These are phyloP conservation scores for Scolopax bukidnonensis DNA, from an alignment of 2,797 vertebrate species.

Conservation along the genomic window DNA sequence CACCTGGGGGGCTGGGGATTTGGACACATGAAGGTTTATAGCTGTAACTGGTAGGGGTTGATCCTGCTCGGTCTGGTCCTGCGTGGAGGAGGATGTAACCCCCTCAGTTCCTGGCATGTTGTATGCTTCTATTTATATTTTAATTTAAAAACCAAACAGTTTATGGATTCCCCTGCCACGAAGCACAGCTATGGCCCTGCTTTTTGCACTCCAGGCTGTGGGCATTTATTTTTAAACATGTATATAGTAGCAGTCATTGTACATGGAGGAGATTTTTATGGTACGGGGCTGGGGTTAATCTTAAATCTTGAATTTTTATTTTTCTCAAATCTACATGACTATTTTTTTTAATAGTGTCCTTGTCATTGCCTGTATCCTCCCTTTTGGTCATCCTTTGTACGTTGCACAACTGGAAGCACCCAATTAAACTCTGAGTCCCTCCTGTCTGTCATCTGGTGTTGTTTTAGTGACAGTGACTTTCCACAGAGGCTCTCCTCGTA, in stretches of 20 bases:
- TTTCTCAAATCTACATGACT: conserved; percentile 47
- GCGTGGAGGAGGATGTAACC: background rate
- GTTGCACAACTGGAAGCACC: conserved; percentile 54
- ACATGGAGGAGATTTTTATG: conserved; percentile 58
- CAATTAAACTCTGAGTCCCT: conserved; percentile 49
- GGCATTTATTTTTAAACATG: conserved; percentile 56
- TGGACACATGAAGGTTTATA: background rate
- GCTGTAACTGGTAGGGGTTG: background rate
- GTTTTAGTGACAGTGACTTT: background rate
- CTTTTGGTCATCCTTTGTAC: conserved; percentile 40
- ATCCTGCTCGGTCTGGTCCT: background rate
- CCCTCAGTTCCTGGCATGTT: background rate
- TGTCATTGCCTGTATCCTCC: background rate
- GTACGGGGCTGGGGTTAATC: conserved; percentile 50
- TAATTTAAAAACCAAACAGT: conserved; percentile 48
- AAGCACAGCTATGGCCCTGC: background rate
- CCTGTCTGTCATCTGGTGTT: background rate
- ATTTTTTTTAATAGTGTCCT: conserved; percentile 29
- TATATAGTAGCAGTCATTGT: conserved; percentile 54
- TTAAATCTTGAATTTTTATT: conserved; percentile 53
- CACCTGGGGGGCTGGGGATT: background rate
- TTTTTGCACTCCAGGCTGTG: conserved; percentile 23
- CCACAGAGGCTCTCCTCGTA: rapidly evolving
- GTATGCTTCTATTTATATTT: conserved; percentile 74
- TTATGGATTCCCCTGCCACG: background rate